Base-by-base conservation (phyloP, 2,113 vertebrate genomes). In the Bos indicus region DNA sequence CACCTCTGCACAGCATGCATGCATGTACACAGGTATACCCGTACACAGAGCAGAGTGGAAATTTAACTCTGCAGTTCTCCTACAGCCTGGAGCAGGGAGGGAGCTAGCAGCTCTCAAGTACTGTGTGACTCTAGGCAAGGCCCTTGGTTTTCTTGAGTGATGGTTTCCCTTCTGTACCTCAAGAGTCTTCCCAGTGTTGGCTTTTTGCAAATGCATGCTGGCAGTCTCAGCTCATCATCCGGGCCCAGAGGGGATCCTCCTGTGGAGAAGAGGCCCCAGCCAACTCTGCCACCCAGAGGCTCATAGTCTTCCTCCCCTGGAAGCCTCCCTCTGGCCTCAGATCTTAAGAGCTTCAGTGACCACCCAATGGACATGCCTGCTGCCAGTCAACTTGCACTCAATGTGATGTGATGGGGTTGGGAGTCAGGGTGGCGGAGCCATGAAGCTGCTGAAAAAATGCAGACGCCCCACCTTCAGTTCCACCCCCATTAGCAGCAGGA, bases 301-400 rank as follows among this genome's bases (percentile, higher is more conserved):
- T 52, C 81, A 2, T 5, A 3, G 19, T 23, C 1, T 13, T 26
- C 52, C n/a, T 7, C 30, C 64, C 33, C 7, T 14, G 21, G 51
- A 67, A 48, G 17, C 33, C 71, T 48, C 74, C 17, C 40, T 16
- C 33, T 43, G 9, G 21, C 88, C 81, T 12, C 11, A 8, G 43
- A 19, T 57, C 46, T 17, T 0, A 2, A 8, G 81, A 60, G 23
- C 30, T 6, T 57, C 77, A 28, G 2, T 26, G 62, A 85, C 56
- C 2, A 1, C 16, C 71, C 21, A 48, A 5, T 7, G 33, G 30
- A n/a, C 1, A 0, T 5, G 33, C 11, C 30, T 84, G 62, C 52
- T n/a, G 33, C 80, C 59, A 26, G 46, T 13, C 59, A 40, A 51
- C 33, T 52, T 3, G 3, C 14, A 8, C 54, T 87, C 21, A 25